Percentiles rank a stretch among this genome's conserved stretches.
These are phyloP conservation scores for Nymphalis urticae DNA, from an alignment of 2,888 invertebrate species.

Conservation along the genomic window DNA sequence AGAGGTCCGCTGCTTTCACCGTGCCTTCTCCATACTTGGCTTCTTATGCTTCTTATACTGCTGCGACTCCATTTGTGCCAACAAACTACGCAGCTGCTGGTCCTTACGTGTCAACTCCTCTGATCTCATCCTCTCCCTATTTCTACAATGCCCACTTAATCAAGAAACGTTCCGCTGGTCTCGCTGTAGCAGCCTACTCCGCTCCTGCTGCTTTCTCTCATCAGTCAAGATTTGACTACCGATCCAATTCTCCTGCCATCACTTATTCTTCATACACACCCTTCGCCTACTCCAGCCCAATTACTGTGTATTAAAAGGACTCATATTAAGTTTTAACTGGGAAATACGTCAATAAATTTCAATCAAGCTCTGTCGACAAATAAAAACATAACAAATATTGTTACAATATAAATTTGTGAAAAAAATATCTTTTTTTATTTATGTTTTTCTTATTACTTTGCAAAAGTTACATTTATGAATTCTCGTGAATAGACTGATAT, in stretches of 20 bases:
- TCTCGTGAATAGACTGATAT: no score
- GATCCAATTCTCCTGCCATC: slow-evolving; percentile 44
- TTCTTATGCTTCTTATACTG: slow-evolving; percentile 34
- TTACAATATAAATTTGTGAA: not conserved
- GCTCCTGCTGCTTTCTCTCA: slow-evolving; percentile 50
- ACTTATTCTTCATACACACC: slow-evolving; percentile 43
- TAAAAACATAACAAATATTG: not conserved
- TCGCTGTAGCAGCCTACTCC: slow-evolving; percentile 39
- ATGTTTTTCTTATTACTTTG: no score
- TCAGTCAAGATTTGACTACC: slow-evolving; percentile 51
- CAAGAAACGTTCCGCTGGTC: slow-evolving; percentile 33
- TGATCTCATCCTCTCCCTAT: slow-evolving; percentile 26
- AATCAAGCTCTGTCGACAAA: not conserved
- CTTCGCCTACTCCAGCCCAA: slow-evolving; percentile 39
- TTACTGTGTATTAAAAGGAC: not conserved
- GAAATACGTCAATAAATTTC: not conserved
- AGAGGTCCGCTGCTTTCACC: slow-evolving; percentile 59
- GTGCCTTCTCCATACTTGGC: slow-evolving; percentile 39
- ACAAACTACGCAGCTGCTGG: slow-evolving; percentile 31
- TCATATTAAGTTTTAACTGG: not conserved
- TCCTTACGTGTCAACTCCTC: slow-evolving; percentile 24
- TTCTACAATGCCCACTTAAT: slow-evolving; percentile 36
- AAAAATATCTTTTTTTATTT: no score
- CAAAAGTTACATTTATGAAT: no score
- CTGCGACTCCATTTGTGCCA: slow-evolving; percentile 40